Evolutionary conservation across 2,113 vertebrate species (phyloP), one percentile per base, ranked within the genome.

Genomic region (Menidia beryllina): DNA sequence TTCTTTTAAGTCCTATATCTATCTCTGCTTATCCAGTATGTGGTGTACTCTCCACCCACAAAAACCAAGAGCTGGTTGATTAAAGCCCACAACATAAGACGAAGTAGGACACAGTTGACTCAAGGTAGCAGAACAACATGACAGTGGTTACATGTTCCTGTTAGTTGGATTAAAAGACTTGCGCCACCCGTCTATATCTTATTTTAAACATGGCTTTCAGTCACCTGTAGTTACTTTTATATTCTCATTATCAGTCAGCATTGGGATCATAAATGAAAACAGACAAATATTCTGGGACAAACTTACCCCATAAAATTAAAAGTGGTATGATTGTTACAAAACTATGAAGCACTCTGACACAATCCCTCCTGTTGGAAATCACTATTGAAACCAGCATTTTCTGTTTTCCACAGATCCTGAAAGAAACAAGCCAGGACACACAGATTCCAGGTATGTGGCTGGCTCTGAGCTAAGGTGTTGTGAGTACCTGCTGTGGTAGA

Each of bases 401-500:
- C 26, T 77, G 36, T 62, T 81, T 69, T 39, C 51, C 75, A 24
- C 92, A 98, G 96, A 95, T 93, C 93, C 92, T 79, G 94, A 95
- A 85, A 93, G 95, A 90, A 93, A 93, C 90, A 96, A 96, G 80
- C 87, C 95, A 80, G 95, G 96, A 45, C 93, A 88, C 76, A 93
- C 91, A 43, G 93, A 91, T 74, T 92, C 92, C 75, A 95, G 96
- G 97, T 98, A 94, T 86, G 94, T 86, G 7, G 2, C 27, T 38
- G 49, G 17, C 5, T 5, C 9, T 7, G 0, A 34, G 0, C 24
- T 21, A 7, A 41, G 7, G 8, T n/a, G 48, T 23, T n/a, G 6
- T 51, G 10, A 13, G 23, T 8, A 24, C 9, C 11, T 14, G 43
- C 43, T 19, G 13, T 59, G 43, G 11, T 10, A 21, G 19, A 49